These are phyloP conservation scores for Drosophila suzukii DNA, from an alignment of 1,140 invertebrate genomes.

Conservation along the genomic window DNA sequence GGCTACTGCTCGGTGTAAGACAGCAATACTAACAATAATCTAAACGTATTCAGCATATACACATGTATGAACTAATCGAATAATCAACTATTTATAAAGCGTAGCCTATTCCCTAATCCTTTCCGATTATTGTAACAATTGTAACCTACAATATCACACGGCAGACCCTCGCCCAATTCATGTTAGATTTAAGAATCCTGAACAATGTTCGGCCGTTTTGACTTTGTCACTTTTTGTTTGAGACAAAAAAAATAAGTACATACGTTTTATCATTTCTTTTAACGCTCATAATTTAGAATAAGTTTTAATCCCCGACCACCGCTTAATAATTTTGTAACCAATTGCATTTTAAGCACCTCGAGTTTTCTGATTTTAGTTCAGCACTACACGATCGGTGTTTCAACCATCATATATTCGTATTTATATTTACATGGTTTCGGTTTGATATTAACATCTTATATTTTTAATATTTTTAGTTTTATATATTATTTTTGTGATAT, in stretches of 20 bases:
- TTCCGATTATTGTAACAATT: slow-evolving; percentile 51
- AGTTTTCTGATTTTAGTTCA: slow-evolving; percentile 34
- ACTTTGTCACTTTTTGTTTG: slow-evolving; percentile 45
- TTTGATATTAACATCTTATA: slow-evolving; percentile 61
- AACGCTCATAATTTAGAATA: slow-evolving; percentile 35
- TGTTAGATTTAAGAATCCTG: slow-evolving; percentile 55
- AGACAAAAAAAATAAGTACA: slow-evolving; percentile 28
- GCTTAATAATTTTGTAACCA: slow-evolving; percentile 48
- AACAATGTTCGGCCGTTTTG: slow-evolving; percentile 51
- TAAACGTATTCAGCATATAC: slow-evolving; percentile 71
- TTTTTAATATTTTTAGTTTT: slow-evolving; percentile 71
- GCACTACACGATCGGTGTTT: slow-evolving; percentile 47
- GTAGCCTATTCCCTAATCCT: slow-evolving; percentile 50
- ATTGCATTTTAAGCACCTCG: slow-evolving; percentile 38
- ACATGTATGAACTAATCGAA: slow-evolving; percentile 62
- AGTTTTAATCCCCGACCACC: slow-evolving; percentile 43
- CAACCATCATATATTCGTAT: slow-evolving; percentile 32
- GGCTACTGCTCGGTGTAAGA: slow-evolving; percentile 68
- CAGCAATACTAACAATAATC: slow-evolving; percentile 66
- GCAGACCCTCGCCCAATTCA: slow-evolving; percentile 50
- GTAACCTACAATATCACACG: slow-evolving; percentile 22
- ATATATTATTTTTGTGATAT: slow-evolving; percentile 83
- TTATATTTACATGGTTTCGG: slow-evolving; percentile 62
- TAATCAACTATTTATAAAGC: slow-evolving; percentile 78
- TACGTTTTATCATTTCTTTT: neutral